Evolutionary conservation across 92 coral and sea anemone species (phyloP).

Genomic region (Meandrina meandrites): DNA sequence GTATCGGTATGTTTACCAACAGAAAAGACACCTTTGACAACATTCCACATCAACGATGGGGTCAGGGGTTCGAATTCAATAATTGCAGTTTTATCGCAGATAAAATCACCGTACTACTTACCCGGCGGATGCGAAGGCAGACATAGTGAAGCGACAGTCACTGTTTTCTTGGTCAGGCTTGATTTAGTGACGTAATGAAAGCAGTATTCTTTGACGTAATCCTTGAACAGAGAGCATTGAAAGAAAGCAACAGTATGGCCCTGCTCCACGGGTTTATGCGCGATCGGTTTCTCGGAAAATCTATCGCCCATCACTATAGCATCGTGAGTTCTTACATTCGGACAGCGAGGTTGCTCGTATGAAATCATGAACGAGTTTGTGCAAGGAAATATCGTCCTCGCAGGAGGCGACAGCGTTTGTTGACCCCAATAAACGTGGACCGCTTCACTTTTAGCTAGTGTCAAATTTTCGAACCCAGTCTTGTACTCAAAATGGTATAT

Average conservation of each 20-base stretch:
- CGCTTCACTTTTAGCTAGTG: constrained; percentile 67
- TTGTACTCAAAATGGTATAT: constrained; percentile 77
- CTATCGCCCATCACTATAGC: constrained; percentile 66
- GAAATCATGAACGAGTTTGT: constrained; percentile 64
- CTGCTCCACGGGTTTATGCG: constrained; percentile 61
- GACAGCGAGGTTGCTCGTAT: constrained; percentile 78
- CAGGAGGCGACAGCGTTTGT: constrained; percentile 58
- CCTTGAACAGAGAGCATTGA: constrained; percentile 76
- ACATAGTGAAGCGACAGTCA: constrained; percentile 70
- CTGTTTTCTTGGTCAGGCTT: constrained; percentile 49
- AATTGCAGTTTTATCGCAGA: constrained; percentile 3
- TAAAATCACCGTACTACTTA: constrained; percentile 38
- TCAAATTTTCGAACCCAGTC: constrained; percentile 57
- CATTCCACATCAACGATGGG: not conserved
- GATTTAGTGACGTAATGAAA: constrained; percentile 83
- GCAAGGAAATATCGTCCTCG: constrained; percentile 83
- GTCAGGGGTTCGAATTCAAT: constrained; percentile 8
- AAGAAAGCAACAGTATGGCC: constrained; percentile 66
- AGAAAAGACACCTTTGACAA: constrained; percentile 1
- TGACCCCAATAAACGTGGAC: constrained; percentile 78
- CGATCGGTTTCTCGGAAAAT: constrained; percentile 62
- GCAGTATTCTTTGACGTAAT: constrained; percentile 85
- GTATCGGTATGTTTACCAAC: not conserved
- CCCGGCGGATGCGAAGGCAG: constrained; percentile 81
- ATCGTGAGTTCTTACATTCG: constrained; percentile 49